Base-by-base conservation (phyloP, 2,888 invertebrate genomes). In the Rhodophaea formosa region DNA sequence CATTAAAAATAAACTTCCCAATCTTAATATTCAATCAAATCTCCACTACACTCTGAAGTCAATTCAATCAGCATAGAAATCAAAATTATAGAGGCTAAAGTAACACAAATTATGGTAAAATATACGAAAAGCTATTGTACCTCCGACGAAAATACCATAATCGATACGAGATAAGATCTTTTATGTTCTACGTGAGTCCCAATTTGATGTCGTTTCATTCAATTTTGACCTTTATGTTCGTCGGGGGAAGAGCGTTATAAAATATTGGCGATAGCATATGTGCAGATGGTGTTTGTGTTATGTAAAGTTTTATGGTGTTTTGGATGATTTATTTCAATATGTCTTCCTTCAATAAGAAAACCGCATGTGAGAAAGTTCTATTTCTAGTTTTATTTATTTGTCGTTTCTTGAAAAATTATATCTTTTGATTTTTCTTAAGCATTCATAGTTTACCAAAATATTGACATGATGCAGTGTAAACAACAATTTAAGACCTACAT, bases 121-220 rank as follows among this genome's bases (percentile, higher is more conserved):
- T 56, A 56, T 56, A 56, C 56, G 49, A 30, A 49, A 56, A 49
- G 47, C 56, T 49, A 56, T 56, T 56, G 56, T 56, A 49, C 49
- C 43, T 56, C 49, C 15, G 49, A 56, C 57, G 59, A 57, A 59
- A 59, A 57, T 57, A 51, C 57, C 49, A 57, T 49, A 57, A 59
- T 59, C 57, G 57, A 59, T 59, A 57, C 45, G 16, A 53, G 59
- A 59, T 59, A 57, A 54, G 32, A 59, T 59, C 59, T 59, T 56
- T 43, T 56, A 49, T 49, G 56, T 56, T 42, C 15, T 42, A 49
- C 42, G 46, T 39, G 15, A 49, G 42, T 42, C 42, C 49, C 39
- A 42, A 42, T 43, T 42, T 56, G 23, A 43, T 45, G 14, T 17
- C 53, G 35, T 55, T 55, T 55, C 14, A 46, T 56, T 56, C 56